Conservation (phyloP, 2,113 vertebrate species). For the Eonycteris spelaea region DNA sequence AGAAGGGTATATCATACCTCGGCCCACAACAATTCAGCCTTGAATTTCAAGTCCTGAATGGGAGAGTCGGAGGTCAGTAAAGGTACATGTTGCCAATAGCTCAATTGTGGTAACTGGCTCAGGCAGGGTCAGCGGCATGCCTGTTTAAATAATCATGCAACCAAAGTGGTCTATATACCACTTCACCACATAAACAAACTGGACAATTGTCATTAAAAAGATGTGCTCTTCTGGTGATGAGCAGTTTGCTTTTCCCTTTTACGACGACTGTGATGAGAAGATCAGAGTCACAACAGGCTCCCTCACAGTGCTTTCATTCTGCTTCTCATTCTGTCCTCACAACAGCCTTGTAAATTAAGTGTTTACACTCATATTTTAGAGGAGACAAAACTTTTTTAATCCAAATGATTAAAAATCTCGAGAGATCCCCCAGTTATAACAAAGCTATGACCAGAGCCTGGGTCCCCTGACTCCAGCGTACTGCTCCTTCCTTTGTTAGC, state of each 20-base stretch:
- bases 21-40: not conserved
- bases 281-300: not conserved
- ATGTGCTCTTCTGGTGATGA: not conserved
- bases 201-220: not conserved
- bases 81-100: not conserved
- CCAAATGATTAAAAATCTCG: not conserved
- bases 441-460: not conserved
- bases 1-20: not conserved
- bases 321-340: not conserved
- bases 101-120: not conserved
- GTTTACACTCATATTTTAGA: not conserved
- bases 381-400: not conserved
- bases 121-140: not conserved
- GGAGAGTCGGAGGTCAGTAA: not conserved
- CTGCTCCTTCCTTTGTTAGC: not conserved
- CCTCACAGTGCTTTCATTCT: not conserved
- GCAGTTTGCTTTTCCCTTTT: not conserved
- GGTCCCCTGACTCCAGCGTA: not conserved
- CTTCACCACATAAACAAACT: not conserved
- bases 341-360: not conserved
- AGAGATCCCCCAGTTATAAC: not conserved
- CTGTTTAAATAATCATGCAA: not conserved
- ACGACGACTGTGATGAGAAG: not conserved
- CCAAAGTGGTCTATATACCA: not conserved
- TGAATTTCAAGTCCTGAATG: constrained; percentile 11